Conservation (phyloP, 2,888 invertebrate genomes). For the Teleogryllus oceanicus region DNA sequence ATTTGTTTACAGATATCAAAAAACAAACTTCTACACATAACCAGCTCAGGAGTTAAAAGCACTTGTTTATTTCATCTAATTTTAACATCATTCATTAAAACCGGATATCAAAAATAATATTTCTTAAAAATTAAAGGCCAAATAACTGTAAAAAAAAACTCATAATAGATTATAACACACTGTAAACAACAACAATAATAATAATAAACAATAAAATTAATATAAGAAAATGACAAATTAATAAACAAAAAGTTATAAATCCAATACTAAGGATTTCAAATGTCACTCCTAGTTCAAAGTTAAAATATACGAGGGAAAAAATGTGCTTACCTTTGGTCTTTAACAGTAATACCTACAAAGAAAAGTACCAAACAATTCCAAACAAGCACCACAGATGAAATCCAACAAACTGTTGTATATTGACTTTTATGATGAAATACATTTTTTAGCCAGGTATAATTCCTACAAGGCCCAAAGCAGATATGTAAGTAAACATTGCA, state of each 20-base stretch:
- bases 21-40: too few species aligned
- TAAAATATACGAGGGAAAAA: neutral
- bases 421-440: conserved; percentile 55
- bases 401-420: conserved; percentile 65
- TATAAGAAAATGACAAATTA: conserved; percentile 31
- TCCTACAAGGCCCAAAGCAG: conserved; percentile 19
- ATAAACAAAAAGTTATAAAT: conserved; percentile 26
- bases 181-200: too few species aligned
- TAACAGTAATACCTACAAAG: conserved; percentile 45
- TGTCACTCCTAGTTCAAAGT: neutral
- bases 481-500: conserved; percentile 42
- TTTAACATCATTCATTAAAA: too few species aligned
- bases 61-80: too few species aligned
- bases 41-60: too few species aligned
- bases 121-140: too few species aligned
- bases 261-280: too few species aligned
- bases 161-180: too few species aligned
- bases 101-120: too few species aligned
- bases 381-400: conserved; percentile 58
- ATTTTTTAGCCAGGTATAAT: conserved; percentile 50
- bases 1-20: too few species aligned
- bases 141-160: too few species aligned
- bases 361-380: conserved; percentile 55
- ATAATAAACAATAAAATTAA: conserved; percentile 23
- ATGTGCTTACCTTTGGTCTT: conserved; percentile 39